Base-by-base conservation (phyloP, 2,888 invertebrate genomes). In the Podotricha telesiphe region DNA sequence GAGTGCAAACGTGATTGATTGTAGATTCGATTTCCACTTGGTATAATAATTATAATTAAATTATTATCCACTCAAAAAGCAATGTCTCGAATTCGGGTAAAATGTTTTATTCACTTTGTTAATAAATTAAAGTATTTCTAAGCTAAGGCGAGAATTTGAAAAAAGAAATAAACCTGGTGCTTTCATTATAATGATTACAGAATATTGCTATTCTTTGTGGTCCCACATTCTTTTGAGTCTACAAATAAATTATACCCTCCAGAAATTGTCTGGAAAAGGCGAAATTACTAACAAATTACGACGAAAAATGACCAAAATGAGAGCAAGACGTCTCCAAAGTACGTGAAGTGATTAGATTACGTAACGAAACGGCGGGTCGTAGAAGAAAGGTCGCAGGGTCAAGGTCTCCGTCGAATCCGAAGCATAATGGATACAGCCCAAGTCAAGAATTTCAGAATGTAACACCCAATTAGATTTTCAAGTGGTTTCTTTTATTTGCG, bases 321-420 rank as follows among this genome's bases (percentile, higher is more conserved):
- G 37, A 62, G 47, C 47, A 19, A 47, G 11, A 47, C 62, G 62
- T 17, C 34, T 19, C 47, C 11, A 55, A 48, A 62, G 62, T 37
- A 48, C 37, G 40, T 37, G 42, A 63, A 66, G 48, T 22, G 66
- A 56, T 61, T 51, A 67, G 51, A 50, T 67, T 59, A 19, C 19
- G 22, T 61, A 61, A 45, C 45, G 37, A 67, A 61, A 45, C 45
- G 37, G 59, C 56, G 56, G 34, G 34, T 17, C 17, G 17, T 37
- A 17, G 53, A 40, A 6, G 20, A 62, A 67, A 67, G 70, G 67
- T 70, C 48, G 56, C 28, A 70, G 50, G 70, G 63, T 63, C 56
- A 63, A 67, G 67, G 66, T 66, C n/a, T 40, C 13, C 19, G 22
- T 19, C 15, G 17, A 34, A 28, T 17, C 28, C 48, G 19, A 13